Percentiles rank a stretch among this genome's conserved stretches.
These are phyloP conservation scores for Sphaeridia pumilis DNA, from an alignment of 2,888 invertebrate species.

Conservation along the genomic window DNA sequence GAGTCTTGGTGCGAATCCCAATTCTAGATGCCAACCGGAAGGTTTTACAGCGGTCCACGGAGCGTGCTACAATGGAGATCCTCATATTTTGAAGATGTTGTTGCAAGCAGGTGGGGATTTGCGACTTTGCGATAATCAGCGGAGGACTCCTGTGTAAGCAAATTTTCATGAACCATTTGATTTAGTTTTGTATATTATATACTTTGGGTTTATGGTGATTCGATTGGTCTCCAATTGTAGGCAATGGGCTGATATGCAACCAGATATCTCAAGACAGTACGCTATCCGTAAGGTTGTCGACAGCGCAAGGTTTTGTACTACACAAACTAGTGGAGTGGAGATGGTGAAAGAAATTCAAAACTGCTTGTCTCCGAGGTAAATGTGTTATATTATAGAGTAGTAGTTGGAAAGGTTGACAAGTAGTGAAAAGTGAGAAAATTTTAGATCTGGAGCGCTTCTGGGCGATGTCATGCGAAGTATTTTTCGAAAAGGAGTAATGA, in stretches of 20 bases:
- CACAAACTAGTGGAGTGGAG: conserved; percentile 21
- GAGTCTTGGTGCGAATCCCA: conserved; percentile 42
- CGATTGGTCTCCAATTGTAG: conserved; percentile 17
- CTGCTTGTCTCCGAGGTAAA: conserved; percentile 10
- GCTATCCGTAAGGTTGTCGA: conserved; percentile 30
- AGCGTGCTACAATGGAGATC: conserved; percentile 39
- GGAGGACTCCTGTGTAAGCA: conserved; percentile 37
- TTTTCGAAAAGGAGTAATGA: conserved; percentile 7
- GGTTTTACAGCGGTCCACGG: conserved; percentile 42
- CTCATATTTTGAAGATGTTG: conserved; percentile 38
- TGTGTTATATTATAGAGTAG: neutral
- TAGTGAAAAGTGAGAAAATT: neutral
- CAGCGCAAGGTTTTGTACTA: conserved; percentile 26
- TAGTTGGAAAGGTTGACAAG: neutral
- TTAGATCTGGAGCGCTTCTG: conserved; percentile 6
- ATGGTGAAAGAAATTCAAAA: conserved; percentile 17
- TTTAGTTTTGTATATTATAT: neutral
- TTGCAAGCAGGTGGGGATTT: conserved; percentile 42
- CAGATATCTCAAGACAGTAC: conserved; percentile 20
- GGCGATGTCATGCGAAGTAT: conserved; percentile 9
- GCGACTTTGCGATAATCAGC: conserved; percentile 40
- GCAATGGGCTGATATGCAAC: conserved; percentile 33
- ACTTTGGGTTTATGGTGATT: conserved; percentile 1
- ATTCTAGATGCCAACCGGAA: conserved; percentile 39
- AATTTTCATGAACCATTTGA: neutral